Base-by-base conservation (phyloP, 2,113 vertebrate species). In the Argyrosomus japonicus region DNA sequence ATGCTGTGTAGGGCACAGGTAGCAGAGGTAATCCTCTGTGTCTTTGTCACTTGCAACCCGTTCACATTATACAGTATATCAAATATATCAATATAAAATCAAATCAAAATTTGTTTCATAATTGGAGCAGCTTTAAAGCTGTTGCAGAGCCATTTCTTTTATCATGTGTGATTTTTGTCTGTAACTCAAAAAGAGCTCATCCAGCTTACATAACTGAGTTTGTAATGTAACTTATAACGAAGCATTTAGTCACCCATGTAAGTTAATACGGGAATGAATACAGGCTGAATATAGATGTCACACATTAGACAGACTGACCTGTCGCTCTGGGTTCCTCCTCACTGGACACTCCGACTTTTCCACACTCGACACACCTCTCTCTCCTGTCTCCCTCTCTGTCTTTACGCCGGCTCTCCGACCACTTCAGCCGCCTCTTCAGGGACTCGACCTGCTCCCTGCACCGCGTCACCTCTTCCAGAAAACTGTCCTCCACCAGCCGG, bases 401-500 rank as follows among this genome's bases (percentile, higher is more conserved):
- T 58, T 72, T 93, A 4, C 92, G 87, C 4, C 87, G 89, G 40
- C 73, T 81, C 89, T 95, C 94, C 2, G 89, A 92, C 91, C 85
- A 91, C 74, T 93, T 93, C 7, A 96, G 89, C 1, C 92, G 71
- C 82, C 92, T 94, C 68, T 93, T 92, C 43, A 96, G 86, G 32
- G 93, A 79, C 65, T 95, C 94, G 1, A 95, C 93, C 71, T 96
- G 94, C 68, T 95, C 92, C 32, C 92, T 87, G 78, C 93, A 95
- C 10, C 93, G 91, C 0, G 93, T 94, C 9, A 95, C 85, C 74
- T 95, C 95, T 2, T 95, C 93, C 75, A 95, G 15, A 74, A 96
- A 96, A 47, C 94, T 95, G 29, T 94, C 95, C 81, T 95, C 94
- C 69, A 95, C 95, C 85, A 95, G 82, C 40, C 95, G 87, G 47